Evolutionary conservation across 2,888 invertebrate genomes (phyloP).

Genomic region (Diabrotica balteata): DNA sequence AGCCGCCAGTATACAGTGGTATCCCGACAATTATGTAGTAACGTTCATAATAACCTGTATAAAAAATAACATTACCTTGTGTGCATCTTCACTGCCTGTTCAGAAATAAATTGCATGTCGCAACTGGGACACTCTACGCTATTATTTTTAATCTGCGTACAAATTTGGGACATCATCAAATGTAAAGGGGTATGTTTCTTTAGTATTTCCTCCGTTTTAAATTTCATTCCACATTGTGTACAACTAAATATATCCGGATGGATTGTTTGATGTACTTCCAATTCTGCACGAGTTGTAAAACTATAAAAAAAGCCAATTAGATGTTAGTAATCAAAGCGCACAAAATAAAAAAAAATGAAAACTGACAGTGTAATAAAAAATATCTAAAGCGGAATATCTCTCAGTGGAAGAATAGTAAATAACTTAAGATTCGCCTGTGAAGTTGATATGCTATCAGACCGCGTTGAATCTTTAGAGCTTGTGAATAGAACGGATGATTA

Average conservation of each 20-base stretch:
- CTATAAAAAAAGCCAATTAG: constrained; percentile 5
- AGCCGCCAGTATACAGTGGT: no score
- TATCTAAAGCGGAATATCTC: no score
- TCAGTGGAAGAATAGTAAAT: no score
- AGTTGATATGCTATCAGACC: no score
- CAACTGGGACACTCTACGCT: neutral
- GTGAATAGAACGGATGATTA: no score
- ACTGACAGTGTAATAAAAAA: no score
- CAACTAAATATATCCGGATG: constrained; percentile 21
- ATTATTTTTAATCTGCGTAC: neutral
- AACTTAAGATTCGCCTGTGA: no score
- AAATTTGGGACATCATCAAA: constrained; percentile 3
- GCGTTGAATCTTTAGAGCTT: no score
- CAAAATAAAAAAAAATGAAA: no score
- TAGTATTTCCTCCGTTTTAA: constrained; percentile 9
- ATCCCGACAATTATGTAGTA: no score
- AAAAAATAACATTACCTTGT: constrained; percentile 15
- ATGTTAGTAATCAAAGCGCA: no score
- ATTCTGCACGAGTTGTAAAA: constrained; percentile 16
- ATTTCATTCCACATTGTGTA: constrained; percentile 14
- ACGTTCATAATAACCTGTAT: no score
- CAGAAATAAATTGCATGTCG: constrained; percentile 9
- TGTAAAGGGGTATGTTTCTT: constrained; percentile 17
- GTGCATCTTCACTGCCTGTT: constrained; percentile 8
- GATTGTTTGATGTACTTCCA: constrained; percentile 6